Evolutionary conservation across 2,888 invertebrate genomes (phyloP).

Genomic region (Dinocampus coccinellae): DNA sequence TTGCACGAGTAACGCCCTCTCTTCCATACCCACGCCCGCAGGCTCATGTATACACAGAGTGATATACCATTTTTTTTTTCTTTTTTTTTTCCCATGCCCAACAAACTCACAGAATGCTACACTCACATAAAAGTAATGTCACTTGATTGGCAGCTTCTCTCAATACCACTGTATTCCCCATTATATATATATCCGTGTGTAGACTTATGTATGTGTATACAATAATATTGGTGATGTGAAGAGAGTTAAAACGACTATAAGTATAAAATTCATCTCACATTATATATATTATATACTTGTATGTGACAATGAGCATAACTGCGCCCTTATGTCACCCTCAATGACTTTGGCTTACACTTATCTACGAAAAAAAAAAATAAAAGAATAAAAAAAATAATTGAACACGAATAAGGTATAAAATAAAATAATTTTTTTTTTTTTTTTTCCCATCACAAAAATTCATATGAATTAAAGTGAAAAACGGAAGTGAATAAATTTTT

Average conservation of each 20-base stretch:
- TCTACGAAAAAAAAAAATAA: no score
- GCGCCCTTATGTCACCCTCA: no score
- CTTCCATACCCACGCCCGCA: constrained; percentile 24
- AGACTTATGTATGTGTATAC: no score
- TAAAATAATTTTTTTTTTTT: neutral
- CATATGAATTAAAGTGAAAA: no score
- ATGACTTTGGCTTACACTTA: no score
- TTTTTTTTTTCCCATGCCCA: neutral
- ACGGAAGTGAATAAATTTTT: neutral
- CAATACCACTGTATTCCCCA: constrained; percentile 12
- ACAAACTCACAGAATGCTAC: constrained; percentile 6
- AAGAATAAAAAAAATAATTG: no score
- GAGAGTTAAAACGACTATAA: neutral
- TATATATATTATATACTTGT: no score
- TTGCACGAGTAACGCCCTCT: constrained; percentile 32
- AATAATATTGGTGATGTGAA: neutral
- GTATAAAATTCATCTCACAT: neutral
- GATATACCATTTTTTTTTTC: constrained; percentile 16
- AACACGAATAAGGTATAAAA: no score
- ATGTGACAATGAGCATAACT: no score
- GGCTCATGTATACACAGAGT: neutral
- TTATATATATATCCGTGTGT: neutral
- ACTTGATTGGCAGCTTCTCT: constrained; percentile 50
- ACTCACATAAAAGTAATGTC: constrained; percentile 29
- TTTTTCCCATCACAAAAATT: neutral